Base-by-base conservation (phyloP, 35 echinoderm and acorn worm genomes). In the Apostichopus parvimensis region DNA sequence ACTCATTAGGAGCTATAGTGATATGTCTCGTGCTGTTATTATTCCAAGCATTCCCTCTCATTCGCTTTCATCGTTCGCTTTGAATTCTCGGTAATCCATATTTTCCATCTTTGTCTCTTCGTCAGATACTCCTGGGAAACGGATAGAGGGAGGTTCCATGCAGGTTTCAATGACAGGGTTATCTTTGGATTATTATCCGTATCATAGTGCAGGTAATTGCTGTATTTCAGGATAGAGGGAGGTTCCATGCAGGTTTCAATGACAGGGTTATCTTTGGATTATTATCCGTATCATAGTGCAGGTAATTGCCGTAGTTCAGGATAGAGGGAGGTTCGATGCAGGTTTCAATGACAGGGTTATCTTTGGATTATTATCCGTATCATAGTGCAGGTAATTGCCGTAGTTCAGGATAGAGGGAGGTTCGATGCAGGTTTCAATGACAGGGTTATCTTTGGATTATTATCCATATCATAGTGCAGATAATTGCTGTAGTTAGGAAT, bases 321-420 rank as follows among this genome's bases (percentile, higher is more conserved):
- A 91, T 96, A 89, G 97, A 98, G 24, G 95, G 95, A 56, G 97
- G 97, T 21, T 95, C 94, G 4, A 98, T 98, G 96, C 96, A 98
- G 65, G 89, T 98, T 11, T 91, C 94, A 24, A 53, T 98, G 26
- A 64, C 93, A 20, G 95, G 93, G 6, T 91, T 98, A 3, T 98
- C 95, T 21, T 57, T 96, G 15, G 97, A 98, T 84, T 95, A 94
- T 54, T 98, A 98, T 87, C 97, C 97, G 55, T 98, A 90, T 80
- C 97, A 98, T 78, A 93, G 79, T 90, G 97, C 97, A 26, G 95
- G 97, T 98, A 93, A 98, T 92, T 98, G 28, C 1, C 1, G n/a
- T n/a, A n/a, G n/a, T n/a, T n/a, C n/a, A n/a, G n/a, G n/a, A n/a
- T n/a, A n/a, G n/a, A n/a, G n/a, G n/a, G n/a, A n/a, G n/a, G n/a